These are phyloP conservation scores for Hyalella azteca DNA, from an alignment of 2,888 invertebrate species.

Conservation along the genomic window DNA sequence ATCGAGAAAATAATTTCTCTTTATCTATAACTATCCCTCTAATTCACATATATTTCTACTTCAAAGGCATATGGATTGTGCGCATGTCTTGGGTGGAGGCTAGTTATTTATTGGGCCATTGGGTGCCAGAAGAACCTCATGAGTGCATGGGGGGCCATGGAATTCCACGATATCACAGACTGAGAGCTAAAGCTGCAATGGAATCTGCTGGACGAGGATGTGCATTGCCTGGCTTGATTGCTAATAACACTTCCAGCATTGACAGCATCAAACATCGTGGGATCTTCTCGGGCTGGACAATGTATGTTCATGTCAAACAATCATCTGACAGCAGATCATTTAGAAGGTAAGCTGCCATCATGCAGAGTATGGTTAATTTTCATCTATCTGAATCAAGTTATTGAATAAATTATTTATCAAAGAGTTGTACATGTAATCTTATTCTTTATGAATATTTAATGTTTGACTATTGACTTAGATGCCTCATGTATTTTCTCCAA, in stretches of 20 bases:
- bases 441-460: too few species aligned
- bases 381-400: too few species aligned
- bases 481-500: too few species aligned
- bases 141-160: neutral
- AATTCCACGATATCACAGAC: constrained; percentile 12
- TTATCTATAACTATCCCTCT: too few species aligned
- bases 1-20: too few species aligned
- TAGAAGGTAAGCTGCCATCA: neutral
- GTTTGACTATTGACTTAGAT: too few species aligned
- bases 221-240: neutral
- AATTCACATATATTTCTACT: too few species aligned
- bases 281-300: constrained; percentile 21
- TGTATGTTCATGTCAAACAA: constrained; percentile 3
- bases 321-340: neutral
- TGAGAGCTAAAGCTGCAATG: neutral
- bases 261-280: neutral
- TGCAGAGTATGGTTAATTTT: too few species aligned
- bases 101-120: neutral
- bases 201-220: neutral
- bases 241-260: too few species aligned
- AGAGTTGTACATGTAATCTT: too few species aligned
- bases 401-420: too few species aligned
- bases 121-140: neutral
- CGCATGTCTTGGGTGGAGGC: neutral
- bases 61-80: constrained; percentile 22